phyloP scores from a whole-genome alignment of 2,797 vertebrate species.

The Onychomys torridus region DNA sequence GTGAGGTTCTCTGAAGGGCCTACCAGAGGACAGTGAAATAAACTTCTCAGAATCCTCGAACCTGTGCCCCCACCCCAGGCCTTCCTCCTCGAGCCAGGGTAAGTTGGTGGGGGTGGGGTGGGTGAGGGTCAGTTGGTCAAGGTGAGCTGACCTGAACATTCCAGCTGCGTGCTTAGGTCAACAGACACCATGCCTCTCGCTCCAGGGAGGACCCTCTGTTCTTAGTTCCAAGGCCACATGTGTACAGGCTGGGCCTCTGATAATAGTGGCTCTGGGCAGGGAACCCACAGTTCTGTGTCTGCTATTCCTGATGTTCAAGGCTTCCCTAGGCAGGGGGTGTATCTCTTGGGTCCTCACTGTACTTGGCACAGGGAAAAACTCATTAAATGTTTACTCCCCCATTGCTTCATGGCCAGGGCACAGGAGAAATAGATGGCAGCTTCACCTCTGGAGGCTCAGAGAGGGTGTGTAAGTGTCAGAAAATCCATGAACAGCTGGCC shows the following conservation, averaged over 20 bases:
- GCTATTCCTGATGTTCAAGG: not conserved
- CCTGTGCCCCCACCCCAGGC: fast-evolving
- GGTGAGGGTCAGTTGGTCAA: not conserved
- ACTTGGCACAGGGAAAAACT: not conserved
- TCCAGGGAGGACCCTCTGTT: not conserved
- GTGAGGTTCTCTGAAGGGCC: not conserved
- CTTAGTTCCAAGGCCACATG: not conserved
- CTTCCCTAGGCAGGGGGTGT: not conserved
- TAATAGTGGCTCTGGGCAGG: not conserved
- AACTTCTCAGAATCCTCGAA: not conserved
- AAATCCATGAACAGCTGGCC: not conserved
- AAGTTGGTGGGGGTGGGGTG: not conserved
- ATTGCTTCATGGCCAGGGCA: not conserved
- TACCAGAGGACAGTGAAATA: not conserved
- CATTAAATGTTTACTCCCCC: not conserved
- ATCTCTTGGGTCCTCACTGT: not conserved
- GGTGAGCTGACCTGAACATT: not conserved
- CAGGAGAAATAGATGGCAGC: not conserved
- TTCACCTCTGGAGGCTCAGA: not conserved
- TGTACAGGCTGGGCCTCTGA: not conserved
- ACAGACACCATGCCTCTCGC: not conserved
- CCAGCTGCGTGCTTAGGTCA: not conserved
- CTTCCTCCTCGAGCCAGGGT: not conserved
- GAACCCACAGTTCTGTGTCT: fast-evolving
- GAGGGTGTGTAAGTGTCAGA: not conserved